Conservation (phyloP, 2,797 vertebrate species). For the Neopelma chrysocephalum region DNA sequence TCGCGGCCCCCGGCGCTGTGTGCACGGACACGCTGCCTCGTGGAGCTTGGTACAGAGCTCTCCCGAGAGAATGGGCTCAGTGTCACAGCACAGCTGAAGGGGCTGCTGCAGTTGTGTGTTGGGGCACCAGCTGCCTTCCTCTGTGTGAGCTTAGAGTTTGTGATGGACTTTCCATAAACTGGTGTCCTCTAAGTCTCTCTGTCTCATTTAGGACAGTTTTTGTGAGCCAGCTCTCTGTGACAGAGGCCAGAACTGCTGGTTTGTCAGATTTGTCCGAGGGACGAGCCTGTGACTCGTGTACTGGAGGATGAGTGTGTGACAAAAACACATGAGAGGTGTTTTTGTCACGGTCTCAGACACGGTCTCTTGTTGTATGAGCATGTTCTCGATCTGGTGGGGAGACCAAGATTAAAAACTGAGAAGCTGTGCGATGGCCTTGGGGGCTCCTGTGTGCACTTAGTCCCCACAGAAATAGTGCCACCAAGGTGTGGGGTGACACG, state of each 20-base stretch:
- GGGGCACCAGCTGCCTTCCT: neutral
- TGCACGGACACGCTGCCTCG: neutral
- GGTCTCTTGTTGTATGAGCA: neutral
- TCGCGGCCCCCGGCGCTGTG: neutral
- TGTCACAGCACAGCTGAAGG: neutral
- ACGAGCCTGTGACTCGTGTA: fast-evolving
- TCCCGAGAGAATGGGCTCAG: neutral
- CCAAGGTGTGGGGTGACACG: fast-evolving
- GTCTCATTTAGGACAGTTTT: neutral
- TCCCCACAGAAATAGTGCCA: neutral
- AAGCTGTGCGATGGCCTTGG: fast-evolving
- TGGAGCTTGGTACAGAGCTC: neutral
- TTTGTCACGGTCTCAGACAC: neutral
- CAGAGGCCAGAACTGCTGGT: neutral
- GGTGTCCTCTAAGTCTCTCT: neutral
- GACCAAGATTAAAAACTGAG: neutral
- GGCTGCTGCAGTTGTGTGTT: neutral
- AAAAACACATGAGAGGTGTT: neutral
- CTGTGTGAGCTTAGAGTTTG: neutral
- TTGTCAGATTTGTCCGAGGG: neutral
- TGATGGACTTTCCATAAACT: neutral
- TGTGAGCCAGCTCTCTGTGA: fast-evolving
- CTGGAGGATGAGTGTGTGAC: neutral
- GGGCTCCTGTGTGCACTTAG: neutral
- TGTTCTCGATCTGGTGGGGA: neutral